Evolutionary conservation across 35 echinoderm and acorn worm species (phyloP), one percentile per base, ranked within the genome.

Genomic region (Stichopus chloronotus): DNA sequence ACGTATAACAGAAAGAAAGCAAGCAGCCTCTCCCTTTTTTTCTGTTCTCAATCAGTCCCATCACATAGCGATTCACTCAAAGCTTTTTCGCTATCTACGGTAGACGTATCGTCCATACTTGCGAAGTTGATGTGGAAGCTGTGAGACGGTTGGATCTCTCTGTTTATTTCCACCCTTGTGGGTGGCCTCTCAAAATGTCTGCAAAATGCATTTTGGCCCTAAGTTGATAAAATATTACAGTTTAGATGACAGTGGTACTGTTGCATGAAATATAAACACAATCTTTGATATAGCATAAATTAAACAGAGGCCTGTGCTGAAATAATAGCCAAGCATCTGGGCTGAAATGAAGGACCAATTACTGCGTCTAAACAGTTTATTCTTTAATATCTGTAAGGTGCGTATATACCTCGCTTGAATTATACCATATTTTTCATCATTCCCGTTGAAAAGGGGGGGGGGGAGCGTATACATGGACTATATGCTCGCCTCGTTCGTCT

Each of bases 201-300:
- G 82, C 54, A 85, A 85, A 85, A 85, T 85, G 82, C 82, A 85
- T 85, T 85, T 85, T 85, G 82, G 82, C 82, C 82, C 19, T 57
- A 60, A 85, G 82, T 85, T 85, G 82, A 85, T 85, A 85, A 85
- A 85, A 85, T 85, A 85, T 85, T 85, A 85, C 82, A 85, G 82
- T 85, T 85, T 85, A 85, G 82, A 85, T 85, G 82, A 85, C 57
- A 59, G 56, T 85, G 82, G 82, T 85, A 58, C 82, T 85, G 82
- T 85, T 85, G 82, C 82, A 85, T 85, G 82, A 85, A 85, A 85
- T 85, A 85, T 85, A 85, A 85, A 85, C 82, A 85, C 82, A 85
- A 85, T 85, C 82, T 85, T 85, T 59, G 82, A 85, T 85, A 85
- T 85, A 85, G 57, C 82, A 58, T 85, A 85, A 85, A 85, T 85